Conservation (phyloP, 64 coral and sea anemone genomes). For the Astreopora myriophthalma region DNA sequence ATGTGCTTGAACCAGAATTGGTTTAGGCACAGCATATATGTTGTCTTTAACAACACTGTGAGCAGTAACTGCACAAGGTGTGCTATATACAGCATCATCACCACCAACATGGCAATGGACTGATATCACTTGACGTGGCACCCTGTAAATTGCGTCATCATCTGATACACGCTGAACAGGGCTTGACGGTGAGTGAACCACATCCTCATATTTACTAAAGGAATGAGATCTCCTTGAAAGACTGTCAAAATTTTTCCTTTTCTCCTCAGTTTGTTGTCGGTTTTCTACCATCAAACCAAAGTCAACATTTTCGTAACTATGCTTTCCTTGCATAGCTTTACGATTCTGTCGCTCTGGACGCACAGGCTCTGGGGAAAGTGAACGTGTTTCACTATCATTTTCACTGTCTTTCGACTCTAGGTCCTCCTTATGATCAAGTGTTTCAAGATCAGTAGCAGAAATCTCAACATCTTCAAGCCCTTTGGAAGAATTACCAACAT, state of each 20-base stretch:
- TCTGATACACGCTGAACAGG: slow-evolving; percentile 28
- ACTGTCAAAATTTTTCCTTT: not conserved
- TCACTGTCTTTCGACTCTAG: not conserved
- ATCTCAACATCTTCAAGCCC: not conserved
- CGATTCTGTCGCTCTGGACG: slow-evolving; percentile 22
- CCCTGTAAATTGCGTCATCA: slow-evolving; percentile 28
- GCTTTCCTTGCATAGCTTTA: slow-evolving; percentile 7
- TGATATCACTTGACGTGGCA: not conserved
- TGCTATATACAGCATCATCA: slow-evolving; percentile 38
- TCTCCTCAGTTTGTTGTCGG: slow-evolving; percentile 1
- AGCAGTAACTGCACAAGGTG: slow-evolving; percentile 1
- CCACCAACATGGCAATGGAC: not conserved
- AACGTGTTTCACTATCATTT: not conserved
- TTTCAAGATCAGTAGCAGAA: not conserved
- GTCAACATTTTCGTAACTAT: slow-evolving; percentile 49
- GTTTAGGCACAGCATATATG: slow-evolving; percentile 30
- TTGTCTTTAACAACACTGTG: not conserved
- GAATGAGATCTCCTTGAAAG: not conserved
- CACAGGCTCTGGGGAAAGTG: not conserved
- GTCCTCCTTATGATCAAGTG: not conserved
- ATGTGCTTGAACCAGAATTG: not conserved
- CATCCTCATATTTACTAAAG: slow-evolving; percentile 13
- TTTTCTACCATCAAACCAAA: not conserved
- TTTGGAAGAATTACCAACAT: not conserved
- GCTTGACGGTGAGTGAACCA: not conserved